Evolutionary conservation across 2,797 vertebrate species (phyloP).

Genomic region (Amphiprion clarkii): DNA sequence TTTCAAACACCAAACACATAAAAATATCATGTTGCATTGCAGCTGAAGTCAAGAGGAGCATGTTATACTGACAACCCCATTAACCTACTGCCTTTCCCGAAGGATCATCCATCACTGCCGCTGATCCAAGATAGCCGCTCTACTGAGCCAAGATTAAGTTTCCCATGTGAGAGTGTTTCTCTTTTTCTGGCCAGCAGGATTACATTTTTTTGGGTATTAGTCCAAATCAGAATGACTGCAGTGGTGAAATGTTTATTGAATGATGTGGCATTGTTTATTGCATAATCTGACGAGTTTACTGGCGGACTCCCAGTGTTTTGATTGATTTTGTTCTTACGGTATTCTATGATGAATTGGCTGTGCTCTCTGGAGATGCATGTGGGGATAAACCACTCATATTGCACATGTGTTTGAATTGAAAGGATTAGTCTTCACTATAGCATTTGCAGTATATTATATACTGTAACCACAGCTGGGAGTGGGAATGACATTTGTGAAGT

Average conservation of each 20-base stretch:
- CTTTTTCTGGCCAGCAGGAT: constrained; percentile 43
- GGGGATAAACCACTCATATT: constrained; percentile 1
- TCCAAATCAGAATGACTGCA: constrained; percentile 40
- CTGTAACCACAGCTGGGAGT: neutral
- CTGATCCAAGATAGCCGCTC: constrained; percentile 37
- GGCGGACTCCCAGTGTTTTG: constrained; percentile 28
- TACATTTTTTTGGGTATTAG: constrained; percentile 15
- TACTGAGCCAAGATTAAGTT: constrained; percentile 51
- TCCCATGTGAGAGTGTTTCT: constrained; percentile 67
- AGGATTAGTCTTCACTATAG: neutral
- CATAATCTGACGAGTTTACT: constrained; percentile 56
- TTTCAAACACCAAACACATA: constrained; percentile 22
- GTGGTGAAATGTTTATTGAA: constrained; percentile 48
- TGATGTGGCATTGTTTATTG: constrained; percentile 49
- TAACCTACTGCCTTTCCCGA: constrained; percentile 53
- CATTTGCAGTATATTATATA: constrained; percentile 5
- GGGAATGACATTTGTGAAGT: too few species aligned
- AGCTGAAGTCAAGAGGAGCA: constrained; percentile 3
- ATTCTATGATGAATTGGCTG: constrained; percentile 20
- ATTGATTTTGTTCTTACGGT: constrained; percentile 25
- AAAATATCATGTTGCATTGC: constrained; percentile 32
- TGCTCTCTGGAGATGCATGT: constrained; percentile 3
- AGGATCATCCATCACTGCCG: constrained; percentile 58
- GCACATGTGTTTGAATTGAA: constrained; percentile 10
- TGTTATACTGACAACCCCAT: constrained; percentile 50